phyloP scores from a whole-genome alignment of 2,888 invertebrate species.

The Tryphoninae sp. region DNA sequence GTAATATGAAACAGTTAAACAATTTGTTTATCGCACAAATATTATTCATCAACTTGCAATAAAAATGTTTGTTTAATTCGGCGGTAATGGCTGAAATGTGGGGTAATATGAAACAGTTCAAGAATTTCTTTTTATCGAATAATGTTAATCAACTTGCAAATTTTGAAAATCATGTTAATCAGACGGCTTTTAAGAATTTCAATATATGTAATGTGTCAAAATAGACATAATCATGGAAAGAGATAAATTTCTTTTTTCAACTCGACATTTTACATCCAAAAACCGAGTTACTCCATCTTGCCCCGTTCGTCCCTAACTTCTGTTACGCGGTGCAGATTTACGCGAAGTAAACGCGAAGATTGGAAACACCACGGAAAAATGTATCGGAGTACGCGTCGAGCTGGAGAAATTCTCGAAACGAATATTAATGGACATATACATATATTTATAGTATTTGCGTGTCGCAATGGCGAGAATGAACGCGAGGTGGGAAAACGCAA shows the following conservation, averaged over 20 bases:
- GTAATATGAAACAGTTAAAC: slow-evolving; percentile 12
- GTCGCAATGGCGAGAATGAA: slow-evolving; percentile 50
- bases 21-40: not conserved
- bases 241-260: too few species aligned
- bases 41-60: too few species aligned
- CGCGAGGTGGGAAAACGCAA: slow-evolving; percentile 68
- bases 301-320: not conserved
- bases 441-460: slow-evolving; percentile 26
- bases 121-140: not conserved
- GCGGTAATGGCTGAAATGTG: slow-evolving; percentile 17
- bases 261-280: not conserved
- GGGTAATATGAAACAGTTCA: slow-evolving; percentile 12
- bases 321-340: not conserved
- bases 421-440: slow-evolving; percentile 1
- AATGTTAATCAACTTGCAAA: not conserved
- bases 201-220: too few species aligned
- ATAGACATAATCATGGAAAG: too few species aligned
- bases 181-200: too few species aligned
- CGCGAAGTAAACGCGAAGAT: slow-evolving; percentile 17
- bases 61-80: too few species aligned
- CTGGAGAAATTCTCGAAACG: slow-evolving; percentile 24
- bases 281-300: not conserved
- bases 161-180: not conserved
- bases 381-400: not conserved
- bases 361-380: slow-evolving; percentile 11